Evolutionary conservation across 1,140 invertebrate species (phyloP).

Genomic region (Habropoda laboriosa): DNA sequence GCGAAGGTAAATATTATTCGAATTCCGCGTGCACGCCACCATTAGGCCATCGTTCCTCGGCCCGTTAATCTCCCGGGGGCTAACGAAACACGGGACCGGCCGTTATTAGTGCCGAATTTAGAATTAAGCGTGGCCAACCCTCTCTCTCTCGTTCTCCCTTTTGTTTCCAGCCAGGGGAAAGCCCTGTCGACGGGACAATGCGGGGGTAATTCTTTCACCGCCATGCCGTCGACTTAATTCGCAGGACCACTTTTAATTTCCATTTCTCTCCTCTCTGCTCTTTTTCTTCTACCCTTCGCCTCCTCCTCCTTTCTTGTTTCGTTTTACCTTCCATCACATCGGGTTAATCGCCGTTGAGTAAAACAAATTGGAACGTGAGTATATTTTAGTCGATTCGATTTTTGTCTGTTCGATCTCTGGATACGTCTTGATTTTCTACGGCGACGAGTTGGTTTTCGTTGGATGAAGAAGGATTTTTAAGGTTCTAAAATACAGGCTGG

Average conservation of each 20-base stretch:
- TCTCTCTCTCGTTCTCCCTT: slow-evolving; percentile 21
- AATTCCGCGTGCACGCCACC: slow-evolving; percentile 60
- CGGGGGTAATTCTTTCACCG: slow-evolving; percentile 56
- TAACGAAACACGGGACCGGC: slow-evolving; percentile 61
- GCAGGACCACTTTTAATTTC: slow-evolving; percentile 49
- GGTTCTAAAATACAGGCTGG: too few species aligned
- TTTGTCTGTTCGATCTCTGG: not conserved
- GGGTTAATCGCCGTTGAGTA: slow-evolving; percentile 27
- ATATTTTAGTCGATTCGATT: not conserved
- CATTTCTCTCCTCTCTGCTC: not conserved
- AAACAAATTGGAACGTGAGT: slow-evolving; percentile 30
- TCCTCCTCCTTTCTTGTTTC: not conserved
- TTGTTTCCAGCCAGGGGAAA: slow-evolving; percentile 54
- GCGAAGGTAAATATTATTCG: slow-evolving; percentile 69
- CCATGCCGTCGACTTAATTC: slow-evolving; percentile 53
- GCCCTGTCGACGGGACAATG: slow-evolving; percentile 50
- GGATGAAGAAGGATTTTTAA: too few species aligned
- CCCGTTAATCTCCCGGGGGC: slow-evolving; percentile 62
- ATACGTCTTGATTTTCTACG: too few species aligned
- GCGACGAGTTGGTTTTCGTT: too few species aligned
- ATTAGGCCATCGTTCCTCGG: slow-evolving; percentile 54
- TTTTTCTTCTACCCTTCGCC: not conserved
- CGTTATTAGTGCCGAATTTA: slow-evolving; percentile 70
- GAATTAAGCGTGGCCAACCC: slow-evolving; percentile 57
- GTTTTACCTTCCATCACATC: not conserved